These are phyloP conservation scores for Pterobdella sp. DNA, from an alignment of 2,888 invertebrate genomes.

Conservation along the genomic window DNA sequence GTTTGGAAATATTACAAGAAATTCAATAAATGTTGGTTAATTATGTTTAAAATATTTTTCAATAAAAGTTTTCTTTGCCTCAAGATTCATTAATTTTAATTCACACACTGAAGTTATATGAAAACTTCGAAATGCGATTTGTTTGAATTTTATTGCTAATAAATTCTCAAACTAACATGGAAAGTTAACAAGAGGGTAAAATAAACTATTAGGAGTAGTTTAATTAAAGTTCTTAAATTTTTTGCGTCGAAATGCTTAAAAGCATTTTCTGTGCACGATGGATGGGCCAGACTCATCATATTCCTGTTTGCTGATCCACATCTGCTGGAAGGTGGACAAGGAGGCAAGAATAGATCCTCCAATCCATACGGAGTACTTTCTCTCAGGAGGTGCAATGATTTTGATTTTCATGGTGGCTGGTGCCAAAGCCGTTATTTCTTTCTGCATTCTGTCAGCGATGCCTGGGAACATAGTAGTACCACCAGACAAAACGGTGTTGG, in stretches of 20 bases:
- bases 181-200: neutral
- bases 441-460: conserved; percentile 94
- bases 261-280: conserved; percentile 93
- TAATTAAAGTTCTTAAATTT: neutral
- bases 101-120: neutral
- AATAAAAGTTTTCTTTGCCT: neutral
- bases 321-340: conserved; percentile 78
- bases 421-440: conserved; percentile 81
- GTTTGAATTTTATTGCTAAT: no score
- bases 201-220: neutral
- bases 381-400: conserved; percentile 82
- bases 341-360: conserved; percentile 92
- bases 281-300: conserved; percentile 92
- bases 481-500: conserved; percentile 70
- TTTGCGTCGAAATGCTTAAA: conserved; percentile 58
- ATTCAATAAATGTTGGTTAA: no score
- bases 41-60: no score
- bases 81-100: neutral
- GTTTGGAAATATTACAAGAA: no score
- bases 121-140: no score
- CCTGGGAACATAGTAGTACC: conserved; percentile 94
- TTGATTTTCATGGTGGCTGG: conserved; percentile 62
- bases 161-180: no score
- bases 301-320: conserved; percentile 95
- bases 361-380: conserved; percentile 97